These are phyloP conservation scores for Zaprionus lachaisei DNA, from an alignment of 1,140 invertebrate genomes.

Conservation along the genomic window DNA sequence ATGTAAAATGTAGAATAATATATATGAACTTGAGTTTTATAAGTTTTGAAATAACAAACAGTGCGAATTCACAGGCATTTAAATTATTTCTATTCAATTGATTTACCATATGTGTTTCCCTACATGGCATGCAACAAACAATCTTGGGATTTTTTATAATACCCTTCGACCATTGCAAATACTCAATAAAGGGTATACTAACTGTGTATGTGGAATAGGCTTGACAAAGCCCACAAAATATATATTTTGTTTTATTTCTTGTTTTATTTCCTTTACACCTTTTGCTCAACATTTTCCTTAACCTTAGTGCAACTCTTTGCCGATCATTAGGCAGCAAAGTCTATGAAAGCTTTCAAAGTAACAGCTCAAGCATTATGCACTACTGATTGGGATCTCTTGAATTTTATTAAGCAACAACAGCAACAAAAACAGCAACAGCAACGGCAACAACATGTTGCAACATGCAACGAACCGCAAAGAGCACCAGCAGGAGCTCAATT, in stretches of 20 bases:
- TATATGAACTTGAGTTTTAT: too few relatives aligned
- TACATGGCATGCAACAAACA: too few relatives aligned
- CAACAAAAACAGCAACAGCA: background rate
- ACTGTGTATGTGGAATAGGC: too few relatives aligned
- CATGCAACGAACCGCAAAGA: constrained; percentile 39
- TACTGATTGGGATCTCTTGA: constrained; percentile 30
- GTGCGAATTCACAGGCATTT: too few relatives aligned
- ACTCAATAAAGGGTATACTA: too few relatives aligned
- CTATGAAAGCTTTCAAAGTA: constrained; percentile 6
- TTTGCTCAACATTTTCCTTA: background rate
- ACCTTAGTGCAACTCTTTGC: background rate
- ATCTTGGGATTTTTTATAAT: too few relatives aligned
- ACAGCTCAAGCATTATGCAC: constrained; percentile 19
- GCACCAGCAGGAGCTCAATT: constrained; percentile 24
- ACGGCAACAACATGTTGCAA: constrained; percentile 39
- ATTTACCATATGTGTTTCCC: too few relatives aligned
- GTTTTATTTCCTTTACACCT: background rate
- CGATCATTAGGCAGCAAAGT: constrained; percentile 8
- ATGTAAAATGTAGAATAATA: too few relatives aligned
- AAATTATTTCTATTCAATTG: too few relatives aligned
- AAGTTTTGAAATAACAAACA: too few relatives aligned
- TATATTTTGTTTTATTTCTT: background rate
- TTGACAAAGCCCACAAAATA: too few relatives aligned
- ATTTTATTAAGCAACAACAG: constrained; percentile 25
- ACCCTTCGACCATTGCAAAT: too few relatives aligned